A percentile compares a stretch with the other conserved stretches of the same genome.
These are phyloP conservation scores for Drosophila birchii DNA, from an alignment of 2,888 invertebrate genomes.

Conservation along the genomic window DNA sequence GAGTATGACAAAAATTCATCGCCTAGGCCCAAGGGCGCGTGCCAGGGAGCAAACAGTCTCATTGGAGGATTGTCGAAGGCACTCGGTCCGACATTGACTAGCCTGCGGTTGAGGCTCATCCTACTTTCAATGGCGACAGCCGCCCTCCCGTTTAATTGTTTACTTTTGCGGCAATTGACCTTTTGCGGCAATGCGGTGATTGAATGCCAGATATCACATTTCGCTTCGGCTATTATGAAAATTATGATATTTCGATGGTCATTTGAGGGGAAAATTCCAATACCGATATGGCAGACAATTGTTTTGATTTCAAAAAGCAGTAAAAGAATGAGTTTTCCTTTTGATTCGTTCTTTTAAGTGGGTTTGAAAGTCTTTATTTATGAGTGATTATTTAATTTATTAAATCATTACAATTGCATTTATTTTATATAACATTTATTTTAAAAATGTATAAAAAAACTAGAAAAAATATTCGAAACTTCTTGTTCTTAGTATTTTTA, in stretches of 20 bases:
- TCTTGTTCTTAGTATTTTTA: no score
- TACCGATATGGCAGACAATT: slow-evolving; percentile 5
- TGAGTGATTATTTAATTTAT: background rate
- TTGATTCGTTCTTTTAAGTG: background rate
- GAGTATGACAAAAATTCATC: slow-evolving; percentile 65
- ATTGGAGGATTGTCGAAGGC: slow-evolving; percentile 46
- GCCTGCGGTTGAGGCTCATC: slow-evolving; percentile 29
- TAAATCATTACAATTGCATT: background rate
- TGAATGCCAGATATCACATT: slow-evolving; percentile 56
- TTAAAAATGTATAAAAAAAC: no score
- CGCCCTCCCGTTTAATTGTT: slow-evolving; percentile 73
- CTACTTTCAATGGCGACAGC: background rate
- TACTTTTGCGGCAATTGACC: slow-evolving; percentile 69
- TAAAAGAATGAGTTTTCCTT: background rate
- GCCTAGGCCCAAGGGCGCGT: slow-evolving; percentile 58
- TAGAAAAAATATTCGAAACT: no score
- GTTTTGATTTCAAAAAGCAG: background rate
- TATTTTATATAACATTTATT: background rate
- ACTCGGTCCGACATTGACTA: slow-evolving; percentile 33
- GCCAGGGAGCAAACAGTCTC: slow-evolving; percentile 52
- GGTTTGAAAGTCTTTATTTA: background rate
- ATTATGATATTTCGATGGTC: slow-evolving; percentile 54
- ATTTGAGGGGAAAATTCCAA: slow-evolving; percentile 29
- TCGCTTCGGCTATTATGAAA: slow-evolving; percentile 36
- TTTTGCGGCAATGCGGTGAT: slow-evolving; percentile 65